Evolutionary conservation across 1,140 invertebrate species (phyloP), one percentile per base, ranked within the genome.

Genomic region (Drosophila kohkoa): DNA sequence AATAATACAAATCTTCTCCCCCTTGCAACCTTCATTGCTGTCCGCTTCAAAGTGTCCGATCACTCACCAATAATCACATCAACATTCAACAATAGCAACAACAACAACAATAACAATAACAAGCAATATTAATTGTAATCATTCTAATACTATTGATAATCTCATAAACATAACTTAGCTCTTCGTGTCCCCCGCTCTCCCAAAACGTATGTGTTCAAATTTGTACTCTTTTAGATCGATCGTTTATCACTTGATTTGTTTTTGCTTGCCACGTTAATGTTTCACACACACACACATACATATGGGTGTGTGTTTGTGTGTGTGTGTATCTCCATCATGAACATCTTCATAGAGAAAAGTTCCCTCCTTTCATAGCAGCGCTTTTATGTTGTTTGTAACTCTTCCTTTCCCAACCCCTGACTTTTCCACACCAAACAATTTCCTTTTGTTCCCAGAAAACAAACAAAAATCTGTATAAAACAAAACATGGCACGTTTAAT

Each of bases 401-500:
- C 7, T 41, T 55, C 52, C 32, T 15, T 32, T 5, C 25, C 52
- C n/a, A 1, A 10, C 11, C 16, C 13, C 35, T 38, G 13, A 55
- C 8, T 35, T 20, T 16, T 55, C 15, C 32, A 15, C 13, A 35
- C 0, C 6, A 10, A 16, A 16, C n/a, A 15, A 54, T 30, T 63
- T 46, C 49, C 60, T 30, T 30, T 66, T 55, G 60, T 55, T 65
- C 63, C 57, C 20, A 69, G 58, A 8, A 51, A 16, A 10, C 54
- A 51, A 77, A 48, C 49, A 15, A 58, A 54, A 55, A 1, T 13
- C 1, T 16, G 62, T 16, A 62, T 48, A 60, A 59, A 75, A 73
- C 41, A 82, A 83, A 88, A 81, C 85, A 88, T 87, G 83, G 83
- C 83, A 87, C 83, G 83, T 75, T 80, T 8, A 60, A 67, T 60